A percentile compares a stretch with the other conserved stretches of the same genome.
phyloP scores from a whole-genome alignment of 2,888 invertebrate species.

The Amaurobius ferox region DNA sequence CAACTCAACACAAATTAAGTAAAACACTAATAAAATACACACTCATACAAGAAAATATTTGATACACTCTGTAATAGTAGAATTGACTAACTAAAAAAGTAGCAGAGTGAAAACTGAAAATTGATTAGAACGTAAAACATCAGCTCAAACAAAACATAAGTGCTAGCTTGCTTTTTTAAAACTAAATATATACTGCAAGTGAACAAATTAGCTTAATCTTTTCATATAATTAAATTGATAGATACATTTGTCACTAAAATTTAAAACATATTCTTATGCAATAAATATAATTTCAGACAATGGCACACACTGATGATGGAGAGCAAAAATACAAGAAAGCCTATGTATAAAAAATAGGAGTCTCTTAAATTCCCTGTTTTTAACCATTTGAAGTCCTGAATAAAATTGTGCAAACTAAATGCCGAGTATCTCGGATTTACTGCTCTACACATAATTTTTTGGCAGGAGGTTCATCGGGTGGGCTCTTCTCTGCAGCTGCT shows the following conservation, averaged over 20 bases:
- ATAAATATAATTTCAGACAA: slow-evolving; percentile 71
- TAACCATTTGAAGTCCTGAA: slow-evolving; percentile 53
- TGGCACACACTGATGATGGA: slow-evolving; percentile 72
- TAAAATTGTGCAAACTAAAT: slow-evolving; percentile 69
- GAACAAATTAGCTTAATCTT: too few relatives aligned
- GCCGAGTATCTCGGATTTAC: slow-evolving; percentile 44
- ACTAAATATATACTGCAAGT: too few relatives aligned
- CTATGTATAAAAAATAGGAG: slow-evolving; percentile 73
- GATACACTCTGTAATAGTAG: too few relatives aligned
- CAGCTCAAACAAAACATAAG: too few relatives aligned
- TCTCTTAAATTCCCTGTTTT: slow-evolving; percentile 70
- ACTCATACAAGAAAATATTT: too few relatives aligned
- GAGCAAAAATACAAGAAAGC: slow-evolving; percentile 72
- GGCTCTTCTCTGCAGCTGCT: slow-evolving; percentile 54
- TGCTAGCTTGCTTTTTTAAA: too few relatives aligned
- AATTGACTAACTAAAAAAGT: too few relatives aligned
- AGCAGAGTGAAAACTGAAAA: too few relatives aligned
- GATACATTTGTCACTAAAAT: slow-evolving; percentile 37
- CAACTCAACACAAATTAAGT: neutral
- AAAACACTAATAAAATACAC: neutral
- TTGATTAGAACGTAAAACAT: too few relatives aligned
- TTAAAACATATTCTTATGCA: slow-evolving; percentile 49
- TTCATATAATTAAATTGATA: slow-evolving; percentile 18
- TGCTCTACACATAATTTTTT: slow-evolving; percentile 70
- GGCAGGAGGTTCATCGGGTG: slow-evolving; percentile 67